Base-by-base conservation (phyloP, 2,888 invertebrate genomes). In the Drosophila austrosaltans region DNA sequence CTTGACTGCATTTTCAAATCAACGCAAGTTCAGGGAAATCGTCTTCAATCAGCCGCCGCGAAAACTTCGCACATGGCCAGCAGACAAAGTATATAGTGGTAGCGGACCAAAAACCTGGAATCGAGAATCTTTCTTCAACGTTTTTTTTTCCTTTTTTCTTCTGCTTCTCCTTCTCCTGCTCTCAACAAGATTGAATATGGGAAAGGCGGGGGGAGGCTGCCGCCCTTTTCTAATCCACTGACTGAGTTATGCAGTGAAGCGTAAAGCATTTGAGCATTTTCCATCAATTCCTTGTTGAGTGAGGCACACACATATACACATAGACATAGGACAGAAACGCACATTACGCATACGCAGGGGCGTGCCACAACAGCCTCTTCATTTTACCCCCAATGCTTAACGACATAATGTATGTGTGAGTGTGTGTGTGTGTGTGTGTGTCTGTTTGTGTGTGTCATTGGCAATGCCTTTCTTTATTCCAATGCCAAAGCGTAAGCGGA, bases 191-290 rank as follows among this genome's bases (percentile, higher is more conserved):
- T 36, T 36, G 36, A 36, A 36, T 36, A 36, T 8, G 36, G 62
- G 73, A 16, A 16, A 16, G 16, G 16, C 16, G 16, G 59, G 44
- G 59, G 65, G 62, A 65, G 59, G 42, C 36, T 36, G 53, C 75
- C 87, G 85, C 87, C 87, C 85, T 85, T 87, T 88, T 87, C 87
- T 87, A 87, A 87, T 88, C 88, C 87, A 87, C 74, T 87, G 88
- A 81, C 85, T 86, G 82, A 87, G 81, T 82, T 86, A 88, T 82
- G 81, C 87, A 81, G 82, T 88, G 87, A 82, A 81, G 87, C 88
- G 88, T 87, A 87, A 87, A 87, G 87, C 85, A 86, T 84, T 86
- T 87, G 82, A 88, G 85, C 78, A 86, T 88, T 87, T 88, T 87
- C 88, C 88, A 88, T 87, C 87, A 88, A 86, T 88, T 81, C 63